A percentile compares a stretch with the other conserved stretches of the same genome.
Evolutionary conservation across 1,140 invertebrate species (phyloP).

Genomic region (Druon quercuslanigerum): DNA sequence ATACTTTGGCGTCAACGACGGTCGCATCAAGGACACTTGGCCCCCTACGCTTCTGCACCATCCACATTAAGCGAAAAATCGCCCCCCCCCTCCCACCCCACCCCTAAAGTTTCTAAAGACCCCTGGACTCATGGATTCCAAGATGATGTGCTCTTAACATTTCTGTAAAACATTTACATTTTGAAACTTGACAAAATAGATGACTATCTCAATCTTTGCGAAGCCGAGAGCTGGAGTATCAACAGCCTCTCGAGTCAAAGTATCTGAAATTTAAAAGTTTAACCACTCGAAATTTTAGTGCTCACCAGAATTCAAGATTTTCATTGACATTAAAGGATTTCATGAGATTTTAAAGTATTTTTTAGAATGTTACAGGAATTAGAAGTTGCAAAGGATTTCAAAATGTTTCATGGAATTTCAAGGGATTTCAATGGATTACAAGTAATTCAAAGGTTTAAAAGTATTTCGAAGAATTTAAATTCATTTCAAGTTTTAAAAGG

Average conservation of each 20-base stretch:
- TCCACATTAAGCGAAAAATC: conserved; percentile 70
- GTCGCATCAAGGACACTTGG: conserved; percentile 77
- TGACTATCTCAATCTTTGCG: no score
- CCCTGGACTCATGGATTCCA: conserved; percentile 12
- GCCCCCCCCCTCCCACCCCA: conserved; percentile 56
- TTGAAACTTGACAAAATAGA: no score
- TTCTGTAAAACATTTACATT: neutral
- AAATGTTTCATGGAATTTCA: no score
- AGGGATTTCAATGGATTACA: neutral
- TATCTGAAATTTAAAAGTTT: neutral
- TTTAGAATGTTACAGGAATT: no score
- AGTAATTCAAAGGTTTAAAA: no score
- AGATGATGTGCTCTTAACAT: neutral
- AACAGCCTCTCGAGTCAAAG: conserved; percentile 58
- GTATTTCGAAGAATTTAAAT: no score
- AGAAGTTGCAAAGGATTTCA: no score
- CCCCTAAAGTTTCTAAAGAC: conserved; percentile 32
- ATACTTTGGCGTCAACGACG: conserved; percentile 75
- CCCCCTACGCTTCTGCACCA: conserved; percentile 74
- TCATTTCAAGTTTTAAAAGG: no score
- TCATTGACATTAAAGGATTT: no score
- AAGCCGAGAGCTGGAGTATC: conserved; percentile 67
- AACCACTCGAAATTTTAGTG: no score
- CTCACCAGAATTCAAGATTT: no score
- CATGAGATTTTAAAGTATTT: no score